Percentiles rank a stretch among this genome's conserved stretches.
phyloP scores from a whole-genome alignment of 2,797 vertebrate species.

The Eulemur albifrons region DNA sequence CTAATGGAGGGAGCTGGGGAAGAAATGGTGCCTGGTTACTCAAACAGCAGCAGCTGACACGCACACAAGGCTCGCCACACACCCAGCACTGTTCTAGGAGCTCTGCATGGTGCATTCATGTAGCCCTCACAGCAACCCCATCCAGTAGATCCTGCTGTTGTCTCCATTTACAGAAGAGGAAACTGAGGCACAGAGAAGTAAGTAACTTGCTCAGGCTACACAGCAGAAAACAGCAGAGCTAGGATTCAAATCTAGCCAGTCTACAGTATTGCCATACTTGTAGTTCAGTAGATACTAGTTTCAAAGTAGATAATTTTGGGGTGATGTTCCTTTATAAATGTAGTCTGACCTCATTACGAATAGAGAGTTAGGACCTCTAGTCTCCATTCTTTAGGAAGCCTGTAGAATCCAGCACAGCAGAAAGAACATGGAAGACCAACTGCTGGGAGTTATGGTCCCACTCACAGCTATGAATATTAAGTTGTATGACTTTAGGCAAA shows the following conservation, averaged over 20 bases:
- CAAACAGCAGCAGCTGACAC: neutral
- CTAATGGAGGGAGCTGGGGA: neutral
- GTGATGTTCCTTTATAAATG: neutral
- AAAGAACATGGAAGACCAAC: neutral
- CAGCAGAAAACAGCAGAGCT: neutral
- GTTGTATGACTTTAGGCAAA: neutral
- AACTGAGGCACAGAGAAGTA: neutral
- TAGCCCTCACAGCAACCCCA: neutral
- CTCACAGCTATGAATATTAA: neutral
- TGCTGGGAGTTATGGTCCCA: no score
- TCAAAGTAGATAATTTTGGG: neutral
- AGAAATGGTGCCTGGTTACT: neutral
- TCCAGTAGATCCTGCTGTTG: rapidly evolving
- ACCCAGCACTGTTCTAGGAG: no score
- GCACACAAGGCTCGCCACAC: rapidly evolving
- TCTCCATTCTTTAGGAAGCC: neutral
- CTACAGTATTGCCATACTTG: neutral
- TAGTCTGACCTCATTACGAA: neutral
- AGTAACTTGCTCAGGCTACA: neutral
- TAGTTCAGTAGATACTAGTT: neutral
- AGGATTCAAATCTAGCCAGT: neutral
- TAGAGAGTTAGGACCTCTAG: neutral
- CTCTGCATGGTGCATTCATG: rapidly evolving
- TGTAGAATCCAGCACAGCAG: no score
- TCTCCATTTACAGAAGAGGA: neutral